Evolutionary conservation across 1,140 invertebrate genomes (phyloP), one percentile per base, ranked within the genome.

Genomic region (Brevipalpus yothersi): DNA sequence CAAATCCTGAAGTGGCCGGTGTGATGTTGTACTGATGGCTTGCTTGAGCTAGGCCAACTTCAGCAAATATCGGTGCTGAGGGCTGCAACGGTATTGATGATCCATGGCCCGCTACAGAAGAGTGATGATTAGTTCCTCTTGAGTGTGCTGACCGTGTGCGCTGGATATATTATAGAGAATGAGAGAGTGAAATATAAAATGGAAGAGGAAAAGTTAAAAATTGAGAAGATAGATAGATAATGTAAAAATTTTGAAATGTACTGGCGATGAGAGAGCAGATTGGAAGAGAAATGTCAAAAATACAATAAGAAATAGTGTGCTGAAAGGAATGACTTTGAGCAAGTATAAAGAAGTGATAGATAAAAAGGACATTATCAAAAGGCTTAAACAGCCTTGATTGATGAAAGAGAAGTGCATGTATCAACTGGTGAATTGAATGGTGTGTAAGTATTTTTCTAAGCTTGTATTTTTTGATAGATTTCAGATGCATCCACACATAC

Each of bases 61-160:
- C 53, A n/a, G 40, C 13, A 12, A 40, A 31, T 55, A 42, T 31
- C 15, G 59, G 59, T n/a, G 59, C 45, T n/a, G 60, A 59, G 42
- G 60, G 60, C 49, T 62, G 60, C 49, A 51, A 43, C 19, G 49
- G 49, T 23, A 58, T 58, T n/a, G 15, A 31, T 15, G 58, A 15
- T 58, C 56, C 58, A 21, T 55, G 53, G 23, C 12, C 15, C 17
- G 17, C 15, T 39, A 19, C 49, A 10, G 58, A 42, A 41, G 62
- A 62, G 31, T 23, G 42, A 39, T 43, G 59, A 51, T 51, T 51
- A 15, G 49, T 15, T 47, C 31, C 40, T 53, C 39, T 60, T 15
- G 49, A 59, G 21, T 56, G 58, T 42, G 56, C 13, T 23, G 56
- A 53, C 19, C 45, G 60, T 23, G 43, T 21, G 13, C 45, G 60